Evolutionary conservation across 2,113 vertebrate genomes (phyloP).

Genomic region (Leucosticte australis): DNA sequence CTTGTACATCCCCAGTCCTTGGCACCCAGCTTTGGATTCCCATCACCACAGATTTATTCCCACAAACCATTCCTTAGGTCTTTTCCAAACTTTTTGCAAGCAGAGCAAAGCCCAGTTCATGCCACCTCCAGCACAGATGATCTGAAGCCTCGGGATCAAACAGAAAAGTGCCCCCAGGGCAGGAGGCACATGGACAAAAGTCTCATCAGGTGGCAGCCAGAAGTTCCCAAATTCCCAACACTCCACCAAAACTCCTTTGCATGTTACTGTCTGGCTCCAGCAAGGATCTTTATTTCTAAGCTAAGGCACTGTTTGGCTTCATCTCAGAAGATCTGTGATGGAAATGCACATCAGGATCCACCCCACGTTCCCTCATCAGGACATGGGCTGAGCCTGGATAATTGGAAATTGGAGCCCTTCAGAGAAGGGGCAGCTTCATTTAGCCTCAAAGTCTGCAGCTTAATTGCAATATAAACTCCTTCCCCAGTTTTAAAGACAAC

Average conservation of each 20-base stretch:
- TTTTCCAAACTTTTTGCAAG: neutral
- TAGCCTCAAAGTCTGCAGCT: neutral
- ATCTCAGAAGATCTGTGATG: neutral
- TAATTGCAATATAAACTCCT: slow-evolving; percentile 54
- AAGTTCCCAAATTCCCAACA: neutral
- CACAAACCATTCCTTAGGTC: neutral
- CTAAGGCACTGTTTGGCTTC: neutral
- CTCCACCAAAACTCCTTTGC: neutral
- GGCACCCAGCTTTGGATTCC: neutral
- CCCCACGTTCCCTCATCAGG: neutral
- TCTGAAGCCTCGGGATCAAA: neutral
- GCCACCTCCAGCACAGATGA: neutral
- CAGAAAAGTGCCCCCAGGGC: neutral
- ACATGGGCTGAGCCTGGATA: neutral
- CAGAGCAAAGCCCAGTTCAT: neutral
- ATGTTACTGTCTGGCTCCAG: slow-evolving; percentile 14
- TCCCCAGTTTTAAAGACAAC: neutral
- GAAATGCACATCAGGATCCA: neutral
- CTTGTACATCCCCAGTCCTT: fast-evolving
- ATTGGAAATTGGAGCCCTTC: slow-evolving; percentile 19
- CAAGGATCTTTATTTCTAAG: slow-evolving; percentile 23
- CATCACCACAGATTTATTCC: neutral
- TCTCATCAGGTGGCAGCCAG: neutral
- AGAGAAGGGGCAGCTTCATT: slow-evolving; percentile 17
- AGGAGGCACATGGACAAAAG: neutral